These are phyloP conservation scores for Balanococcus diminutus DNA, from an alignment of 2,888 invertebrate genomes.

Conservation along the genomic window DNA sequence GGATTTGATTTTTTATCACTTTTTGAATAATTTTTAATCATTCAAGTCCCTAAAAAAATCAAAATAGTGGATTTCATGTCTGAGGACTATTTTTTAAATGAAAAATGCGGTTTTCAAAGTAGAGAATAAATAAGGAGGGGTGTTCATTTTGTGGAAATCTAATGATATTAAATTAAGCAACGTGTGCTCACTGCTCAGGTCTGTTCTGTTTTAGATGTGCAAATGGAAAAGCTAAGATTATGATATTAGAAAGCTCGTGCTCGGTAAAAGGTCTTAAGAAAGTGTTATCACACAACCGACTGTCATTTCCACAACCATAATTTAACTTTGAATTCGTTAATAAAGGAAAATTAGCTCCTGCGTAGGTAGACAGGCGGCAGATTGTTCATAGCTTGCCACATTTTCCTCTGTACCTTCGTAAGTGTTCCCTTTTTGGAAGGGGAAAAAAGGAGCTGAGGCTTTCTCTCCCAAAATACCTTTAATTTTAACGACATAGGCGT, in stretches of 20 bases:
- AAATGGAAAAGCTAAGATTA: constrained; percentile 4
- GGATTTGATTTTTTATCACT: too few relatives aligned
- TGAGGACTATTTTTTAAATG: too few relatives aligned
- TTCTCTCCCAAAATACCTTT: neutral
- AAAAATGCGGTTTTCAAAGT: neutral
- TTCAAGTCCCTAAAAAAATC: too few relatives aligned
- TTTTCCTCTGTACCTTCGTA: neutral
- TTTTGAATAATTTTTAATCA: too few relatives aligned
- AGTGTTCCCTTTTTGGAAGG: neutral
- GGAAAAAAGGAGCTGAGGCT: neutral
- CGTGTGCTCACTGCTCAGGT: neutral
- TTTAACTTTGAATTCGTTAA: constrained; percentile 44
- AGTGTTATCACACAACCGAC: constrained; percentile 40
- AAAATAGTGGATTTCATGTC: too few relatives aligned
- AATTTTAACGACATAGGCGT: neutral
- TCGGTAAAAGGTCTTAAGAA: constrained; percentile 41
- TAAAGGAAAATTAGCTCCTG: constrained; percentile 23
- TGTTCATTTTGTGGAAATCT: neutral
- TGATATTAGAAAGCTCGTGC: neutral
- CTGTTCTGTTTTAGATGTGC: neutral
- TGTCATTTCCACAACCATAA: constrained; percentile 39
- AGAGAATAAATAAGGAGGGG: neutral
- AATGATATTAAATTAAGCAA: constrained; percentile 19
- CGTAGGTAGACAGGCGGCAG: constrained; percentile 1
- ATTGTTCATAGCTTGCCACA: constrained; percentile 23